These are phyloP conservation scores for Fragum whitleyi DNA, from an alignment of 2,888 invertebrate genomes.

Conservation along the genomic window DNA sequence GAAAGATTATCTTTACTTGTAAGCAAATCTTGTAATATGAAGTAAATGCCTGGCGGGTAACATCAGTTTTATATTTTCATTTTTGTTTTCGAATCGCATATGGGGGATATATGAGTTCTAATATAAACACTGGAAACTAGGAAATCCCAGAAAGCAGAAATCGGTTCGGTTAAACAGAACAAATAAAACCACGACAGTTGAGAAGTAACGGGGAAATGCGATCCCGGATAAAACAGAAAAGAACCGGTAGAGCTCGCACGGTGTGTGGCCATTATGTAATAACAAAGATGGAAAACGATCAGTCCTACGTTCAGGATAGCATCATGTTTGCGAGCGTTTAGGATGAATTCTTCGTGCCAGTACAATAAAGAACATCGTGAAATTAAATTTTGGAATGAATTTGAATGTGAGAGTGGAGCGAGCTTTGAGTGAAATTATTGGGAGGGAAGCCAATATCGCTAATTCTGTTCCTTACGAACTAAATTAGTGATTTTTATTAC, in stretches of 20 bases:
- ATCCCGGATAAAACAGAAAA: conserved; percentile 61
- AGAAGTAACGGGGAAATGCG: conserved; percentile 55
- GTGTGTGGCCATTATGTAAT: conserved; percentile 56
- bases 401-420: too few species aligned
- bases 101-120: conserved; percentile 43
- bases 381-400: too few species aligned
- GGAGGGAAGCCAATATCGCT: too few species aligned
- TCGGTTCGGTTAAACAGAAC: conserved; percentile 60
- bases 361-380: too few species aligned
- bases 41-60: not conserved
- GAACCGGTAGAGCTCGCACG: conserved; percentile 22
- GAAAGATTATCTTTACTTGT: too few species aligned
- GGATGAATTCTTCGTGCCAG: too few species aligned
- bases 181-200: conserved; percentile 60
- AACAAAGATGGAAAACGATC: not conserved
- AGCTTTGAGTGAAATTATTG: too few species aligned
- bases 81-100: conserved; percentile 54
- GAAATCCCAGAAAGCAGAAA: conserved; percentile 54
- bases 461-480: too few species aligned
- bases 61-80: conserved; percentile 50
- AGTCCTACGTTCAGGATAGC: too few species aligned
- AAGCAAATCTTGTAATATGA: not conserved
- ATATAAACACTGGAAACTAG: conserved; percentile 63
- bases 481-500: too few species aligned
- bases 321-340: too few species aligned